A percentile compares a stretch with the other conserved stretches of the same genome.
Conservation (phyloP, 2,797 vertebrate species). For the Argya squamiceps region DNA sequence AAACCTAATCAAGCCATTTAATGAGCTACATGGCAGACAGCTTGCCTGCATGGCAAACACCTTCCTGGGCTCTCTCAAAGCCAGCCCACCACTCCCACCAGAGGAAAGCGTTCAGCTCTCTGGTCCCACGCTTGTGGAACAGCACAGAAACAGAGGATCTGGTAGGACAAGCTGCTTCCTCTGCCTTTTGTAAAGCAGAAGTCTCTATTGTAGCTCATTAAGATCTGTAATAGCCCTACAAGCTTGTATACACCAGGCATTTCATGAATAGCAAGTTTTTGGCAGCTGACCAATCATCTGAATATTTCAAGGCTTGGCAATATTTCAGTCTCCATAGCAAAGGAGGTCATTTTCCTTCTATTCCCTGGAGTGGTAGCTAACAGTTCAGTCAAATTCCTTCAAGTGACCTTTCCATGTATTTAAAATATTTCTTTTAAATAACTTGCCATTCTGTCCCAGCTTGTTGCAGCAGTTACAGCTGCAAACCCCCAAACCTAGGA, state of each 20-base stretch:
- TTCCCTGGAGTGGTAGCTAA: conserved; percentile 44
- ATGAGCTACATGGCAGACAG: background rate
- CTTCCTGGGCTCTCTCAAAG: background rate
- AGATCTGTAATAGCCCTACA: conserved; percentile 36
- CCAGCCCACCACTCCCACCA: background rate
- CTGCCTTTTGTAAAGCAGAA: background rate
- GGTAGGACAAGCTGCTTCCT: background rate
- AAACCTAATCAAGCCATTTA: background rate
- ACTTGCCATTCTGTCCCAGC: background rate
- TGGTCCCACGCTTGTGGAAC: background rate
- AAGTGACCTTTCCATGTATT: conserved; percentile 38
- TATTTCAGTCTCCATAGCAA: conserved; percentile 54
- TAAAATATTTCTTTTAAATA: conserved; percentile 46
- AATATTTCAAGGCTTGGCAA: conserved; percentile 68
- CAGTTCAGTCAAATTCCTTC: conserved; percentile 51
- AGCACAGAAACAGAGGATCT: background rate
- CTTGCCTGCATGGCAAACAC: background rate
- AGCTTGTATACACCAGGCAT: conserved; percentile 41
- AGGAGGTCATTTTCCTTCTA: conserved; percentile 48
- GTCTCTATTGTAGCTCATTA: conserved; percentile 36
- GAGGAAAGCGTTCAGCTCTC: background rate
- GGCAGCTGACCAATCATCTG: conserved; percentile 64
- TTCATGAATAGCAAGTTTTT: conserved; percentile 61
- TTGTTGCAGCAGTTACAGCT: background rate
- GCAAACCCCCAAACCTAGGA: background rate